phyloP scores from a whole-genome alignment of 2,797 vertebrate genomes.

The Loris lydekkerianus region DNA sequence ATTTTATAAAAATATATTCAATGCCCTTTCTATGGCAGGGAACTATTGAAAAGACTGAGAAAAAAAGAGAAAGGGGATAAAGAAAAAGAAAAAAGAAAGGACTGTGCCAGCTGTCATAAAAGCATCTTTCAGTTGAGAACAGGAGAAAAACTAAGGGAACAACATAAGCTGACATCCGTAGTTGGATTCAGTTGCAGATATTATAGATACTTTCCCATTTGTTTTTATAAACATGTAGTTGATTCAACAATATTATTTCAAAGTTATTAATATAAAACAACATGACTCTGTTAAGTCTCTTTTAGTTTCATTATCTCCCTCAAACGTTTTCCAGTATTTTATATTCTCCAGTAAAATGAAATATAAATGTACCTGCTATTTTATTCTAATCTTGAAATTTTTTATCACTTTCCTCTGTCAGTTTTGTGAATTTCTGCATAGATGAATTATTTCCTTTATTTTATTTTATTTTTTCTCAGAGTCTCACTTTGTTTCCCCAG shows the following conservation, averaged over 20 bases:
- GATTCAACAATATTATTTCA: slow-evolving; percentile 21
- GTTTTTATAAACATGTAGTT: neutral
- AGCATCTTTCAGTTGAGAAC: neutral
- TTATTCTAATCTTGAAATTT: neutral
- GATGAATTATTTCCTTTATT: neutral
- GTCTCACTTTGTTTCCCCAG: too few relatives aligned
- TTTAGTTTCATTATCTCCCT: neutral
- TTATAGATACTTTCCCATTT: neutral
- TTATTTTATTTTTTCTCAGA: too few relatives aligned
- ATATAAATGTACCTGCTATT: neutral
- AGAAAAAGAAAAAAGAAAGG: neutral
- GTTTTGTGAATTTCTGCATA: neutral
- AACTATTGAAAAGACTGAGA: neutral
- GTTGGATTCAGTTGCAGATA: neutral
- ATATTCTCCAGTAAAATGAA: neutral
- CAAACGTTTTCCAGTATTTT: neutral
- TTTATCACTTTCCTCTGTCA: neutral
- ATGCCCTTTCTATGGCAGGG: neutral
- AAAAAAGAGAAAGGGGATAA: too few relatives aligned
- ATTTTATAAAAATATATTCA: too few relatives aligned
- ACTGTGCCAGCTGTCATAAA: neutral
- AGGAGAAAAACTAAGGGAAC: neutral
- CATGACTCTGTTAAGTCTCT: neutral
- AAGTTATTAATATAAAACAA: neutral
- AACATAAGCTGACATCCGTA: neutral